Evolutionary conservation across 2,888 invertebrate genomes (phyloP).

Genomic region (Nomada hirtipes): DNA sequence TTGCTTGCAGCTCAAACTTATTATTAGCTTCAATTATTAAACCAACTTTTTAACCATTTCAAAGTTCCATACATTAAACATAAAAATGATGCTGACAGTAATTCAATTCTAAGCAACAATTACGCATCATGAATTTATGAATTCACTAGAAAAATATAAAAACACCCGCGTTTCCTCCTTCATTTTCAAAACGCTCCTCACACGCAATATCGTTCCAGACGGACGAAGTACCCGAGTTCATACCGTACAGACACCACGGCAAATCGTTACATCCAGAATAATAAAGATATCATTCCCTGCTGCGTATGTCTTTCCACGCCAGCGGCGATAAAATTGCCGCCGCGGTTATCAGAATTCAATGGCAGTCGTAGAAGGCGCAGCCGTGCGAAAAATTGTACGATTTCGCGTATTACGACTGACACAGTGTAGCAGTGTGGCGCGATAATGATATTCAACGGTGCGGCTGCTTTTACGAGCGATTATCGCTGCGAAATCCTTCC

Average conservation of each 20-base stretch:
- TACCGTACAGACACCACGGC: background rate
- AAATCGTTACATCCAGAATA: background rate
- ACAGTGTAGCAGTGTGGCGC: conserved; percentile 60
- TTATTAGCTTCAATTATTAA: background rate
- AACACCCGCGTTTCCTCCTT: background rate
- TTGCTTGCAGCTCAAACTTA: too few relatives aligned
- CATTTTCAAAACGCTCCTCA: background rate
- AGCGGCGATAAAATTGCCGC: conserved; percentile 51
- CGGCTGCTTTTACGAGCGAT: conserved; percentile 81
- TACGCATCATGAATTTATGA: too few relatives aligned
- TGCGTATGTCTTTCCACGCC: conserved; percentile 25
- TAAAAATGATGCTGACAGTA: too few relatives aligned
- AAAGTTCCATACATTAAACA: too few relatives aligned
- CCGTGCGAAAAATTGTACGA: conserved; percentile 61
- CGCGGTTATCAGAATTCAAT: conserved; percentile 29
- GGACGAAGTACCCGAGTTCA: background rate
- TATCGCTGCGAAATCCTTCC: conserved; percentile 76
- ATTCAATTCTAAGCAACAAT: too few relatives aligned
- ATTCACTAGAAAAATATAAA: too few relatives aligned
- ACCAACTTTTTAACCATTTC: too few relatives aligned
- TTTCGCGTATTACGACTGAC: conserved; percentile 49
- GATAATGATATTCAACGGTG: conserved; percentile 68
- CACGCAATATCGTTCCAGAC: background rate
- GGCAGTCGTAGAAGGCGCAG: conserved; percentile 30
- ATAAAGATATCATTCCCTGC: background rate